Percentiles rank a stretch among this genome's conserved stretches.
These are phyloP conservation scores for Leptoteleia sp. DNA, from an alignment of 1,140 invertebrate genomes.

Conservation along the genomic window DNA sequence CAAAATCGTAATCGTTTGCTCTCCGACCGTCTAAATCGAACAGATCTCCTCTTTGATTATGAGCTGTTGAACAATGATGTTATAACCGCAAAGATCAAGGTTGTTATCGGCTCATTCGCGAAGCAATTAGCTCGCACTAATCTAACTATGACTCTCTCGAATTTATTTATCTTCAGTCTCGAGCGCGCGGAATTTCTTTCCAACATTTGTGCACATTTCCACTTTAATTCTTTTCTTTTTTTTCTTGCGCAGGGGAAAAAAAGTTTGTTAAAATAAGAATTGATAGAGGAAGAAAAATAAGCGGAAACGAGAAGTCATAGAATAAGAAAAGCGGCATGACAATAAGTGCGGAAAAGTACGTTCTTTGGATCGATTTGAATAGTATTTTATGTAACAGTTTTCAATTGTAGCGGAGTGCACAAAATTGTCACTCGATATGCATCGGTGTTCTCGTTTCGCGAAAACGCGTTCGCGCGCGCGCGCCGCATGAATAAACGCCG, in stretches of 20 bases:
- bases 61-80: constrained; percentile 35
- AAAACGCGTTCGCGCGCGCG: constrained; percentile 7
- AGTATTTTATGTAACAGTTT: constrained; percentile 40
- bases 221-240: too few species aligned
- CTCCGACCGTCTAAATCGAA: constrained; percentile 14
- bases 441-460: constrained; percentile 29
- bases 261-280: background rate
- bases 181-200: too few species aligned
- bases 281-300: background rate
- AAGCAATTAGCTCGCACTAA: constrained; percentile 19
- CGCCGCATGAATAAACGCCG: constrained; percentile 16
- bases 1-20: constrained; percentile 30
- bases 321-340: background rate
- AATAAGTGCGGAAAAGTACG: constrained; percentile 14
- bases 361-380: constrained; percentile 12
- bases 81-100: constrained; percentile 38
- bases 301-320: background rate
- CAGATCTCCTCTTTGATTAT: constrained; percentile 40
- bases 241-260: background rate
- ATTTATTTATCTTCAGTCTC: too few species aligned
- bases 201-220: too few species aligned
- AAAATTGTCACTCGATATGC: constrained; percentile 31
- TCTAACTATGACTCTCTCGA: background rate
- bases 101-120: constrained; percentile 17
- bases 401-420: constrained; percentile 21